Conservation (phyloP, 2,797 vertebrate genomes). For the Hippopotamyrus pictus region DNA sequence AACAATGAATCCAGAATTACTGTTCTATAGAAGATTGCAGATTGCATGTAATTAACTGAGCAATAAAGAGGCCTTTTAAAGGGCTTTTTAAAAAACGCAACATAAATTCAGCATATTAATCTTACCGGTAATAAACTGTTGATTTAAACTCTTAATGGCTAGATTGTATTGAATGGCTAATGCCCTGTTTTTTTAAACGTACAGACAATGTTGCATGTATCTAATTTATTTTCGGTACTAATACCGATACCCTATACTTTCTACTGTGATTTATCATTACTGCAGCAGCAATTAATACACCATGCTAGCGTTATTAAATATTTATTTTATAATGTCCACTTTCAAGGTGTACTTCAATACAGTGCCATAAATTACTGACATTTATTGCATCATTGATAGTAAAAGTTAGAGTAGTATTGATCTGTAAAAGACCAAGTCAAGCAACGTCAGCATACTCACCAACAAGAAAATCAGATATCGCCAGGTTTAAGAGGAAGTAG, state of each 20-base stretch:
- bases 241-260: neutral
- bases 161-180: neutral
- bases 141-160: neutral
- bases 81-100: neutral
- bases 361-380: neutral
- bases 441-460: constrained; percentile 53
- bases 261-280: neutral
- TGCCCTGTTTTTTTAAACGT: neutral
- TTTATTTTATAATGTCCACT: neutral
- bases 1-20: neutral
- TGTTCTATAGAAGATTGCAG: neutral
- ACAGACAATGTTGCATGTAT: neutral
- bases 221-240: neutral
- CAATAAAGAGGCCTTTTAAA: neutral
- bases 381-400: neutral
- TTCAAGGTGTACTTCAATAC: neutral
- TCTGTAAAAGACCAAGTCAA: neutral
- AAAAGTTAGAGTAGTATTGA: constrained; percentile 6
- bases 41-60: neutral
- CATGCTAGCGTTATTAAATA: neutral
- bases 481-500: constrained; percentile 84
- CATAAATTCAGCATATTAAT: neutral
- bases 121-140: neutral
- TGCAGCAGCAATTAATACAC: neutral
- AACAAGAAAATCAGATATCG: constrained; percentile 81